Percentiles rank a stretch among this genome's conserved stretches.
Conservation (phyloP, 2,113 vertebrate genomes). For the Zosterops pallidus region DNA sequence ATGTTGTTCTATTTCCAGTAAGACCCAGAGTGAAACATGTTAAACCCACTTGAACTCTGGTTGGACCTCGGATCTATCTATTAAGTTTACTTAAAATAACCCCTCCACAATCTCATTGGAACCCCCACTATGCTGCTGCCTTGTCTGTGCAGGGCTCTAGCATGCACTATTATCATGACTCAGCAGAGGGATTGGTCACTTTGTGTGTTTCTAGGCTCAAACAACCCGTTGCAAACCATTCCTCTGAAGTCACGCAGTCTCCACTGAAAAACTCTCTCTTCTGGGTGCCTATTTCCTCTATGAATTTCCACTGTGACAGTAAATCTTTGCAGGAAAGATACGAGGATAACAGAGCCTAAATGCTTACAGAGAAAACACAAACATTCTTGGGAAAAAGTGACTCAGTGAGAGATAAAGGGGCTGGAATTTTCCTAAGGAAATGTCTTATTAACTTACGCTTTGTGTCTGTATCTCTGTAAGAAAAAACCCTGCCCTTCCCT, state of each 20-base stretch:
- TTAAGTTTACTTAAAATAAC: not conserved
- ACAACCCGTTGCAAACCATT: not conserved
- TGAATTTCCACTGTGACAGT: conserved; percentile 14
- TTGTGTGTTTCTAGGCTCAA: not conserved
- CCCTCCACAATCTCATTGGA: not conserved
- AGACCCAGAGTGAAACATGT: not conserved
- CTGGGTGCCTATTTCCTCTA: not conserved
- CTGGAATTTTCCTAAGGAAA: conserved; percentile 62
- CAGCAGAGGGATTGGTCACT: not conserved
- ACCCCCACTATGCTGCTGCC: fast-evolving
- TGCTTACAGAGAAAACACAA: conserved; percentile 44
- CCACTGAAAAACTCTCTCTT: not conserved
- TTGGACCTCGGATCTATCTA: not conserved
- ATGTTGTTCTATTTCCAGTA: not conserved
- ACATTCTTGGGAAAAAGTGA: conserved; percentile 33
- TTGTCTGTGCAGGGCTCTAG: not conserved
- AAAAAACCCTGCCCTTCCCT: not conserved
- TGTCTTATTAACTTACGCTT: not conserved
- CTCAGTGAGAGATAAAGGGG: conserved; percentile 31
- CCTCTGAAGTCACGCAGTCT: not conserved
- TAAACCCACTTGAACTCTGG: not conserved
- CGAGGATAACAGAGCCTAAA: not conserved
- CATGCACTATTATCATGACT: not conserved
- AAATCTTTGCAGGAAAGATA: conserved; percentile 38
- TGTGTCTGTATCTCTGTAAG: not conserved